Evolutionary conservation across 2,797 vertebrate genomes (phyloP).

Genomic region (Lophius americanus): DNA sequence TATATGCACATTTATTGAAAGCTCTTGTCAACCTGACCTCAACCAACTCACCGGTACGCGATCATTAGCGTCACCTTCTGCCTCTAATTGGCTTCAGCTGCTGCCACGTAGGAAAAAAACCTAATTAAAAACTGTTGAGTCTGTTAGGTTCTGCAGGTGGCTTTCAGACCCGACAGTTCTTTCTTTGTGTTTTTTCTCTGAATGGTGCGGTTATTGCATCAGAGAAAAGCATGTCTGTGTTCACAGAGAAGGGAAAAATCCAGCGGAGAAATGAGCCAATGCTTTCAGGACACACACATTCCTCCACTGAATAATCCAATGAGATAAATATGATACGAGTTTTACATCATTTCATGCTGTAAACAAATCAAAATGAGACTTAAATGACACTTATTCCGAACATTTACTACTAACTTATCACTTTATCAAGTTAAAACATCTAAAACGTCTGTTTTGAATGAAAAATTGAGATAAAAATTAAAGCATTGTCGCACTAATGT

Average conservation of each 20-base stretch:
- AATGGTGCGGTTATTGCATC: not conserved
- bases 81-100: constrained; percentile 6
- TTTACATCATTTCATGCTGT: not conserved
- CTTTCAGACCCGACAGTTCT: not conserved
- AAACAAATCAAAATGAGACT: not conserved
- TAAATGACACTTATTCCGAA: too few relatives aligned
- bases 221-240: not conserved
- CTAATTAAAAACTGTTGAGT: constrained; percentile 13
- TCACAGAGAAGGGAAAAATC: not conserved
- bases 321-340: too few relatives aligned
- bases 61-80: constrained; percentile 13
- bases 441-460: not conserved
- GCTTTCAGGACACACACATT: constrained; percentile 4
- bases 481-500: too few relatives aligned
- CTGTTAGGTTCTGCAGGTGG: constrained; percentile 6
- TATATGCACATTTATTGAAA: not conserved
- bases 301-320: not conserved
- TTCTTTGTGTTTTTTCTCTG: not conserved
- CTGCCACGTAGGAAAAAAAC: not conserved
- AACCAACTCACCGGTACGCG: not conserved
- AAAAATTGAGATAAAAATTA: not conserved
- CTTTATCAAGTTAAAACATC: not conserved
- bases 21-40: not conserved
- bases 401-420: too few relatives aligned
- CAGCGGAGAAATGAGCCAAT: not conserved